Conservation (phyloP, 2,888 invertebrate genomes). For the Calameuta idolon region DNA sequence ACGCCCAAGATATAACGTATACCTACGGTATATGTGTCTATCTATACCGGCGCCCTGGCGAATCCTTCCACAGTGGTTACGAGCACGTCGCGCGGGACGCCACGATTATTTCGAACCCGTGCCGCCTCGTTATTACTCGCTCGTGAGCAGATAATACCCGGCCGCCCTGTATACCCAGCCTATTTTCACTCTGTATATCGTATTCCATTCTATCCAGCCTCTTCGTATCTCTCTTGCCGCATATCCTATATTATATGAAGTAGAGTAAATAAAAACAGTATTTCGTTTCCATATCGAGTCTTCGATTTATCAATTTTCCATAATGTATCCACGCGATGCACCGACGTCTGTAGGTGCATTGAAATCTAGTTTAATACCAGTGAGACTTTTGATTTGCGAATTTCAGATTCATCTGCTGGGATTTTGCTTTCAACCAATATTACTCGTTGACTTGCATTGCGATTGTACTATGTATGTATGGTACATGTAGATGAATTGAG, state of each 20-base stretch:
- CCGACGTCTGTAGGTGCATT: neutral
- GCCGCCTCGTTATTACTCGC: neutral
- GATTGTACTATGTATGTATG: neutral
- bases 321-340: neutral
- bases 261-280: neutral
- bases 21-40: neutral
- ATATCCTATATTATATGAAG: neutral
- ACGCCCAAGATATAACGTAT: neutral
- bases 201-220: neutral
- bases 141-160: neutral
- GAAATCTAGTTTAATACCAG: neutral
- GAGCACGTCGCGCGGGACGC: neutral
- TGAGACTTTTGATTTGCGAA: neutral
- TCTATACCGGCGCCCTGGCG: neutral
- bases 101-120: neutral
- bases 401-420: neutral
- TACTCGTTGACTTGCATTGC: neutral
- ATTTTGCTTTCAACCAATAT: neutral
- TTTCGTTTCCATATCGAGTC: neutral
- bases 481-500: neutral
- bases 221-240: neutral
- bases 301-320: neutral
- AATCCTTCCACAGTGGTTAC: neutral
- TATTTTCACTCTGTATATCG: neutral
- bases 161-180: neutral